Evolutionary conservation across 2,797 vertebrate genomes (phyloP).

Genomic region (Danio jaintianensis): DNA sequence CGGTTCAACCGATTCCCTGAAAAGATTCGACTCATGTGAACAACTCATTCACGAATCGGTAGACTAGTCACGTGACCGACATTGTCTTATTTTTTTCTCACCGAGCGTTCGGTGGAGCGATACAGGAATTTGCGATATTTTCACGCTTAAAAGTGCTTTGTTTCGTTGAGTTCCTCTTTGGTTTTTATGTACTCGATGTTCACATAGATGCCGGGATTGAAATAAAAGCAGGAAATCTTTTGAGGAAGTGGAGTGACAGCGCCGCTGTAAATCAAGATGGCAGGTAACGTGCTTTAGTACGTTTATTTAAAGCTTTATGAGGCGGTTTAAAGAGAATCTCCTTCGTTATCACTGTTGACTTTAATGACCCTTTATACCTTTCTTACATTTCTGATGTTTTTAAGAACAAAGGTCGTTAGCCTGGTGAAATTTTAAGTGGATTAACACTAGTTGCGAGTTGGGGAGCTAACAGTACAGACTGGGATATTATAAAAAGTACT

Average conservation of each 20-base stretch:
- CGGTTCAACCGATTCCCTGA: not conserved
- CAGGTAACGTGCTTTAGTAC: constrained; percentile 79
- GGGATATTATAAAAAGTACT: constrained; percentile 8
- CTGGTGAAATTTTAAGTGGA: constrained; percentile 22
- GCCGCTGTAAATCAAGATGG: constrained; percentile 90
- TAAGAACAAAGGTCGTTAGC: not conserved
- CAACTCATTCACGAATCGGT: constrained; percentile 28
- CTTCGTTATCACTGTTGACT: not conserved
- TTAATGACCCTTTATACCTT: not conserved
- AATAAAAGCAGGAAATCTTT: constrained; percentile 72
- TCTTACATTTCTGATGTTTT: not conserved
- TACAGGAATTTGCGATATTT: constrained; percentile 5
- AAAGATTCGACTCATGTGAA: constrained; percentile 25
- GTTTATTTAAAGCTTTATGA: constrained; percentile 51
- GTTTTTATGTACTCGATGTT: constrained; percentile 15
- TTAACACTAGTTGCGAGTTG: constrained; percentile 49
- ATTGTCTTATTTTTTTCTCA: constrained; percentile 52
- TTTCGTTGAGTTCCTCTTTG: constrained; percentile 34
- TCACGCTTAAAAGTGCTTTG: not conserved
- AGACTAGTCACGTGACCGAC: constrained; percentile 72
- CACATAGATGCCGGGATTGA: constrained; percentile 29
- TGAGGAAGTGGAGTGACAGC: constrained; percentile 84
- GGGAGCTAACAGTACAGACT: constrained; percentile 22
- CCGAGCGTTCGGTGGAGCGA: constrained; percentile 13
- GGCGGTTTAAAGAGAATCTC: constrained; percentile 22